A percentile compares a stretch with the other conserved stretches of the same genome.
Evolutionary conservation across 2,888 invertebrate species (phyloP).

Genomic region (Cybosia mesomella): DNA sequence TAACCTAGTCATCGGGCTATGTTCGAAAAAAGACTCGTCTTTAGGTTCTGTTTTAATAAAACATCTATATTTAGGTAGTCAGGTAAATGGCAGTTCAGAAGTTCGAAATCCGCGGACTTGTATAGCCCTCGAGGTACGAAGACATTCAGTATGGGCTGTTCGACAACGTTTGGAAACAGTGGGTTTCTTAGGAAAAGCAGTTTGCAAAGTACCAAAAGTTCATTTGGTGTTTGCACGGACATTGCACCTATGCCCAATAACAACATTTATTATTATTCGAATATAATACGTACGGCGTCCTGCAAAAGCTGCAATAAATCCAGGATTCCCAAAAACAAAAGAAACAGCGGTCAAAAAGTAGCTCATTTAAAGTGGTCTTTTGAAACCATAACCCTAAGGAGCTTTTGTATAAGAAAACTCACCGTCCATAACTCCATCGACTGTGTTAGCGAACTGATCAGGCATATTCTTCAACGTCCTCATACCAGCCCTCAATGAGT

Average conservation of each 20-base stretch:
- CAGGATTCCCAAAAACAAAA: background rate
- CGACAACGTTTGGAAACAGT: background rate
- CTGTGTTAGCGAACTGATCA: constrained; percentile 94
- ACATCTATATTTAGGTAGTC: background rate
- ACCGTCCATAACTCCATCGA: constrained; percentile 94
- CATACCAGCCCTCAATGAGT: constrained; percentile 94
- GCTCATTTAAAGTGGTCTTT: background rate
- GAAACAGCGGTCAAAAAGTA: background rate
- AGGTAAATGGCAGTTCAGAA: background rate
- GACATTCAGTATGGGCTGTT: background rate
- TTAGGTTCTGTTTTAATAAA: no score
- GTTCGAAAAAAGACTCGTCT: background rate
- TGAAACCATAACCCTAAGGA: background rate
- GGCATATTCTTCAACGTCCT: constrained; percentile 95
- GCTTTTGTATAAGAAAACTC: constrained; percentile 34
- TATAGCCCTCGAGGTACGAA: no score
- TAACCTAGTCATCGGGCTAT: background rate
- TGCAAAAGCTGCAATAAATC: background rate
- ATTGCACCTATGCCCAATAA: no score
- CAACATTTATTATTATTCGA: no score
- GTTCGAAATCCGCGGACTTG: no score
- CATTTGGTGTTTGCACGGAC: background rate
- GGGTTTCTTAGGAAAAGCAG: background rate
- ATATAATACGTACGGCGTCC: no score
- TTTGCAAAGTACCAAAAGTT: background rate